These are phyloP conservation scores for Nymphalis urticae DNA, from an alignment of 2,888 invertebrate species.

Conservation along the genomic window DNA sequence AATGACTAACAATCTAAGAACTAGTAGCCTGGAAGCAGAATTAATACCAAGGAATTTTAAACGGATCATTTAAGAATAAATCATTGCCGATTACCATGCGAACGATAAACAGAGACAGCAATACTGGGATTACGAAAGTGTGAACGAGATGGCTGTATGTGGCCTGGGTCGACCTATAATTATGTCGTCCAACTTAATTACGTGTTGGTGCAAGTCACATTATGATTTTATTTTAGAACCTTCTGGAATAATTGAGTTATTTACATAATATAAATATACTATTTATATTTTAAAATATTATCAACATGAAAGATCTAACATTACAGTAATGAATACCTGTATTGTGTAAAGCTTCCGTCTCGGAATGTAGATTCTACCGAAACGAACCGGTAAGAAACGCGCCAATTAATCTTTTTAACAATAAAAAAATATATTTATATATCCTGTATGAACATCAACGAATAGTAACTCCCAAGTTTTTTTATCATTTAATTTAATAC, in stretches of 20 bases:
- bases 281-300: neutral
- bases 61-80: conserved; percentile 12
- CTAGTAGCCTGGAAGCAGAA: conserved; percentile 9
- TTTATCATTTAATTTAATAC: too few relatives aligned
- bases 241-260: conserved; percentile 38
- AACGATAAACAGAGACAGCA: neutral
- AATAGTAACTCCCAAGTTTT: too few relatives aligned
- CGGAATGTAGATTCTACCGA: too few relatives aligned
- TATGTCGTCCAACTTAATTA: conserved; percentile 73
- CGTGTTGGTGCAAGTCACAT: conserved; percentile 64
- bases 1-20: conserved; percentile 2
- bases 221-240: conserved; percentile 46
- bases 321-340: neutral
- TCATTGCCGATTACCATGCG: conserved; percentile 7
- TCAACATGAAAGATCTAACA: neutral
- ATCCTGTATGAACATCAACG: too few relatives aligned
- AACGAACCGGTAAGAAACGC: too few relatives aligned
- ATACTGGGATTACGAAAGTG: neutral
- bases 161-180: conserved; percentile 61
- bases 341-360: too few relatives aligned
- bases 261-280: conserved; percentile 10
- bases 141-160: conserved; percentile 48
- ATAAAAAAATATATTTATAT: too few relatives aligned
- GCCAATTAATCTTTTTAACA: too few relatives aligned
- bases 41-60: conserved; percentile 9